Evolutionary conservation across 1,140 invertebrate species (phyloP).

Genomic region (Brachionus calyciflorus): DNA sequence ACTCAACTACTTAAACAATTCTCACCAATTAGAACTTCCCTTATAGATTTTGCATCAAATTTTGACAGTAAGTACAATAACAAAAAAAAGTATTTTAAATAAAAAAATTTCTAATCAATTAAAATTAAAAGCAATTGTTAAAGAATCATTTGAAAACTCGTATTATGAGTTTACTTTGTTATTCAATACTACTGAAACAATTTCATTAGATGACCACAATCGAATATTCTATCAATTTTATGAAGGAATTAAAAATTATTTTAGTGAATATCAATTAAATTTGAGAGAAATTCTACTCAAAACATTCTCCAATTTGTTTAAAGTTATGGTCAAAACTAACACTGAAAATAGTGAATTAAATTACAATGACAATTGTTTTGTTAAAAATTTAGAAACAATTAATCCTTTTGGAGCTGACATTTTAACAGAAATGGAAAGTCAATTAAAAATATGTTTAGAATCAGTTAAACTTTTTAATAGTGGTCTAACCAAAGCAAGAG

Average conservation of each 20-base stretch:
- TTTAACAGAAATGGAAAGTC: slow-evolving; percentile 3
- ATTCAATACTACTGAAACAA: background rate
- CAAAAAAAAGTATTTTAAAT: background rate
- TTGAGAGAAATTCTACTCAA: background rate
- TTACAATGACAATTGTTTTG: background rate
- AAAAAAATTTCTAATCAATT: background rate
- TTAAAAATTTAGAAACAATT: background rate
- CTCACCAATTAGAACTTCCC: background rate
- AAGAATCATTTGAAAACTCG: slow-evolving; percentile 1
- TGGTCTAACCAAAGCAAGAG: slow-evolving; percentile 3
- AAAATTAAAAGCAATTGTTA: background rate
- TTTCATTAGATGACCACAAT: background rate
- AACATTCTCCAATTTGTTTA: background rate
- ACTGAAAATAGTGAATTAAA: background rate
- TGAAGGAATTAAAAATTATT: background rate
- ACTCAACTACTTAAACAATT: background rate
- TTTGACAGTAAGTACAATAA: background rate
- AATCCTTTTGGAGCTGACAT: background rate
- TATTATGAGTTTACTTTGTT: background rate
- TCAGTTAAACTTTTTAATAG: slow-evolving; percentile 13
- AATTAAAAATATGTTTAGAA: background rate
- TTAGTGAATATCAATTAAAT: slow-evolving; percentile 29
- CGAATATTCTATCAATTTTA: background rate
- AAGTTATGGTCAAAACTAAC: background rate
- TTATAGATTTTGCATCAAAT: slow-evolving; percentile 5